Evolutionary conservation across 2,797 vertebrate species (phyloP), one percentile per base, ranked within the genome.

Genomic region (Sphenopsis melanotis): DNA sequence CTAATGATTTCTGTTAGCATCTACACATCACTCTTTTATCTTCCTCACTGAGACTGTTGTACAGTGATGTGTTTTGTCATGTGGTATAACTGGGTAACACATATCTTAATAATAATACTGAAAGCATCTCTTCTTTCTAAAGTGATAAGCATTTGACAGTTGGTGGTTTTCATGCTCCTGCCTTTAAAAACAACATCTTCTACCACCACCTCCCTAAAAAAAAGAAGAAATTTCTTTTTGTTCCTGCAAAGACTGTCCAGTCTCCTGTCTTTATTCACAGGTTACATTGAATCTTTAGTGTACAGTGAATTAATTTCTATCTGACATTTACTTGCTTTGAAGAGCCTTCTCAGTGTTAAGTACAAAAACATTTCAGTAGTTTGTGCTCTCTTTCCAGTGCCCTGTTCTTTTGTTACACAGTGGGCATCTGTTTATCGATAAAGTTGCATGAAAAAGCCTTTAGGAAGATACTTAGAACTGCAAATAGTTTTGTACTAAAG

Each of bases 401-500:
- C 32, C 29, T 71, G 37, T 15, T 76, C 19, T 68, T 44, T n/a
- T 55, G 17, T 68, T 80, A 34, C 21, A 16, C 26, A 34, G 24
- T 21, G 20, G 57, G 4, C 37, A 30, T 63, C 44, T 92, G 0
- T 78, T 92, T 77, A 84, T 93, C 41, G 11, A 46, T 66, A 26
- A 52, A 66, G 23, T 50, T 92, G 57, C 68, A 10, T 76, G 74
- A 42, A 81, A 83, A 93, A 65, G 63, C 83, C 49, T 76, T 85
- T 79, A 72, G 60, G n/a, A 53, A 46, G 71, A 34, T 50, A 44
- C 8, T 90, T 91, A 85, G 57, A 91, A 76, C 24, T 88, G 78
- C 89, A 80, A 93, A 83, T 83, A 72, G 55, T 90, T 94, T 90
- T 95, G 29, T 87, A 15, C 61, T 91, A 76, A 92, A 81, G 32